phyloP scores from a whole-genome alignment of 92 coral and sea anemone genomes.

The Porites lobata region DNA sequence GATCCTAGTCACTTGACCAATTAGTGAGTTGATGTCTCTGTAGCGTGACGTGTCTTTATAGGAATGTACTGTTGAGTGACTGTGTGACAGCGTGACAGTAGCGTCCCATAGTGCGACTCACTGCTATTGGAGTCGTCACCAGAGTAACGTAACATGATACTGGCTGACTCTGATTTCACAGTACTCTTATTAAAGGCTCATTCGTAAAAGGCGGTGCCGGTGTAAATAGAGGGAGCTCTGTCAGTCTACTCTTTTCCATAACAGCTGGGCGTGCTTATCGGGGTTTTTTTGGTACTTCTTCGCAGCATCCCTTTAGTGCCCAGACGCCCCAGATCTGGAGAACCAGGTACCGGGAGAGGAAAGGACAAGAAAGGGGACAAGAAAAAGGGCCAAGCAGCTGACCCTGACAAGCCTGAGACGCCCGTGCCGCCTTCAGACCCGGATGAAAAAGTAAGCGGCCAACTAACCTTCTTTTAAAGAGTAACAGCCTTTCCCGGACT shows the following conservation, averaged over 20 bases:
- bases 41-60: not conserved
- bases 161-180: no score
- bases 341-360: slow-evolving; percentile 86
- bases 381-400: slow-evolving; percentile 89
- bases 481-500: not conserved
- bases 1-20: not conserved
- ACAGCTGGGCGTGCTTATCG: no score
- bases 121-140: no score
- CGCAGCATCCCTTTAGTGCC: slow-evolving; percentile 97
- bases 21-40: not conserved
- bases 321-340: slow-evolving; percentile 99
- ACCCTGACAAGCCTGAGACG: slow-evolving; percentile 94
- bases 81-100: no score
- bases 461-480: not conserved
- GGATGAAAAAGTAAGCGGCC: slow-evolving; percentile 84
- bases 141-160: no score
- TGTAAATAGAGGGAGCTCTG: no score
- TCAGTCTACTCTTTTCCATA: no score
- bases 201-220: no score
- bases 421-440: slow-evolving; percentile 97
- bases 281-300: not conserved
- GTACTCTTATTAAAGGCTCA: no score
- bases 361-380: slow-evolving; percentile 92
- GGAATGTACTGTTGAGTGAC: not conserved
- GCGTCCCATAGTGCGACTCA: no score